Evolutionary conservation across 2,113 vertebrate genomes (phyloP), one percentile per base, ranked within the genome.

Genomic region (Donacobius atricapilla): DNA sequence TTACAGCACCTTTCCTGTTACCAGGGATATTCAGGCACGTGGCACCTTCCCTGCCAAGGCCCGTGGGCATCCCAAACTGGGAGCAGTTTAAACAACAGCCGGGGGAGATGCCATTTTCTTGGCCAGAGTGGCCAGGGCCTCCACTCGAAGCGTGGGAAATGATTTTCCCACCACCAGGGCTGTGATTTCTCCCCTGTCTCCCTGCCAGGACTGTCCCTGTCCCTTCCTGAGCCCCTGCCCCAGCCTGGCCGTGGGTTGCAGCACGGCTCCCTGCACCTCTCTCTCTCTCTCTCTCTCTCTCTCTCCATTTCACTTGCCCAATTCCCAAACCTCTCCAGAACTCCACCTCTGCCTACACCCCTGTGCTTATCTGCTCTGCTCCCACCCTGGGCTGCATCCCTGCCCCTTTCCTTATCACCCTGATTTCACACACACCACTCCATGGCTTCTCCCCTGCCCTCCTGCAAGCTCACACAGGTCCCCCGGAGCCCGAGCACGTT

Each of bases 321-420:
- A 91, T 75, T 89, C 71, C 91, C 93, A 86, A 47, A 93, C 45
- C 85, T 93, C 92, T 96, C 87, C 95, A 96, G 60, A 91, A 44
- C 96, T 96, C 83, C 95, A 94, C 91, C 95, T 91, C 93, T 95
- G 96, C 95, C 94, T 63, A 96, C 94, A 94, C 92, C 90, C 87
- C 80, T 10, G 83, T 13, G 53, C 77, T 97, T 97, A 94, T 96
- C 95, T 95, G 56, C 79, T 61, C 57, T 80, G 77, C 89, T 96
- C 90, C 95, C 95, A 96, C 86, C 93, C 94, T 94, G 92, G 92
- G 48, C 92, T 78, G 75, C 90, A 90, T 75, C 92, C 95, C 94
- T 92, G 89, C 94, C 93, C 90, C 93, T 94, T 87, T 95, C 83
- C 92, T 97, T 95, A 97, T 96, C 94, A 93, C 82, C 81, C 37